Evolutionary conservation across 2,888 invertebrate species (phyloP).

Genomic region (Diarsia brunnea): DNA sequence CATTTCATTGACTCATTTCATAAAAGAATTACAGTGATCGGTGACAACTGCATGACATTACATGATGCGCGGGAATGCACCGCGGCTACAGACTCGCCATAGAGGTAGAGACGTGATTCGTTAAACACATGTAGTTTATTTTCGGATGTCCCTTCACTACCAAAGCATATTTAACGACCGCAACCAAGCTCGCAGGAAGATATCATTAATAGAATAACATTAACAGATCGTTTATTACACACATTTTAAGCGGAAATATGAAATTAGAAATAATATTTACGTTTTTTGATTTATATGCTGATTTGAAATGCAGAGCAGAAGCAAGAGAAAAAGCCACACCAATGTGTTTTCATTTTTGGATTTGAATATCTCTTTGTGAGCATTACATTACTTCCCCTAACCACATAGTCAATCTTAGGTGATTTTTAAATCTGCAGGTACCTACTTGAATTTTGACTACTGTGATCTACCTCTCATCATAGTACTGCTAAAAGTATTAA

Average conservation of each 20-base stretch:
- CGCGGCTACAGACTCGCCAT: slow-evolving; percentile 44
- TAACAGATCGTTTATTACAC: slow-evolving; percentile 82
- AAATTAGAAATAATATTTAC: slow-evolving; percentile 75
- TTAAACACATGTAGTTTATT: slow-evolving; percentile 85
- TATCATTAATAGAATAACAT: slow-evolving; percentile 86
- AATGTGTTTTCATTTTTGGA: no score
- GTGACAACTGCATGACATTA: slow-evolving; percentile 63
- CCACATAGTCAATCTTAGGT: slow-evolving; percentile 18
- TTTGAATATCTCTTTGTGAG: no score
- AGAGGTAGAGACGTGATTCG: slow-evolving; percentile 71
- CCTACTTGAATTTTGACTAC: slow-evolving; percentile 14
- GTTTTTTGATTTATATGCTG: slow-evolving; percentile 72
- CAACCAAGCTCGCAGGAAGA: slow-evolving; percentile 83
- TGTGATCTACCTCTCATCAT: neutral
- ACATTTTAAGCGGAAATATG: slow-evolving; percentile 80
- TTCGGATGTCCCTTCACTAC: slow-evolving; percentile 78
- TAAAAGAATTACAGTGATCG: slow-evolving; percentile 25
- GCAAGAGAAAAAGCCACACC: no score
- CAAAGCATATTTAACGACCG: slow-evolving; percentile 80
- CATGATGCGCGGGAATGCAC: slow-evolving; percentile 66
- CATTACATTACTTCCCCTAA: slow-evolving; percentile 20
- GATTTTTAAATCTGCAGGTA: slow-evolving; percentile 29
- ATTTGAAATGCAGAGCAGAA: no score
- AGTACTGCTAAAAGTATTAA: neutral
- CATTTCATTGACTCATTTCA: slow-evolving; percentile 7